phyloP scores from a whole-genome alignment of 2,797 vertebrate genomes.

The Dryobates pubescens region DNA sequence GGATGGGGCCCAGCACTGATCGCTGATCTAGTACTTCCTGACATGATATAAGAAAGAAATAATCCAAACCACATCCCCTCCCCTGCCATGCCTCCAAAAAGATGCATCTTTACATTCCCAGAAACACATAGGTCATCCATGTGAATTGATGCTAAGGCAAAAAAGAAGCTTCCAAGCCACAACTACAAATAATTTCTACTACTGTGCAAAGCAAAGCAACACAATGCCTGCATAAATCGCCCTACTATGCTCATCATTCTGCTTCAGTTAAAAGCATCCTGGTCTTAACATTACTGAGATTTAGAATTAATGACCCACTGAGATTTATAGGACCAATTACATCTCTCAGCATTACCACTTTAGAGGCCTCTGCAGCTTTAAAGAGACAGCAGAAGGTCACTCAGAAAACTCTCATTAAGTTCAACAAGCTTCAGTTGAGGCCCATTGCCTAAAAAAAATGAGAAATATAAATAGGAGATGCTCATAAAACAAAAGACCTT shows the following conservation, averaged over 20 bases:
- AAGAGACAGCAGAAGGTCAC: conserved; percentile 41
- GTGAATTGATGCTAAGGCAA: background rate
- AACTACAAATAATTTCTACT: background rate
- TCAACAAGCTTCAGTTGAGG: background rate
- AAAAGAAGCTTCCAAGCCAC: background rate
- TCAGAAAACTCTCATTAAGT: background rate
- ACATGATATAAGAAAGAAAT: background rate
- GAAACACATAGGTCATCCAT: background rate
- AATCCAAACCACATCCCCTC: too few species aligned
- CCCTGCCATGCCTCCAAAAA: background rate
- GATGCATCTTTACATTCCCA: background rate
- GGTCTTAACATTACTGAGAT: conserved; percentile 17
- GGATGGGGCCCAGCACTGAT: too few species aligned
- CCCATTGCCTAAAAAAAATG: background rate
- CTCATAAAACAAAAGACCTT: background rate
- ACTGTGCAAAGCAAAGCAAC: background rate
- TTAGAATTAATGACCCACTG: conserved; percentile 48
- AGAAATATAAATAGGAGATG: background rate
- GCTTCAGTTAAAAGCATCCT: conserved; percentile 13
- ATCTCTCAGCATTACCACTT: conserved; percentile 5
- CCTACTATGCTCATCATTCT: background rate
- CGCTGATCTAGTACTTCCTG: background rate
- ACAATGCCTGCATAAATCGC: background rate
- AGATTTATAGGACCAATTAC: conserved; percentile 50
- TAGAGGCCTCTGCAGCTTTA: background rate